A percentile compares a stretch with the other conserved stretches of the same genome.
phyloP scores from a whole-genome alignment of 2,797 vertebrate genomes.

The Pseudochirops corinnae region DNA sequence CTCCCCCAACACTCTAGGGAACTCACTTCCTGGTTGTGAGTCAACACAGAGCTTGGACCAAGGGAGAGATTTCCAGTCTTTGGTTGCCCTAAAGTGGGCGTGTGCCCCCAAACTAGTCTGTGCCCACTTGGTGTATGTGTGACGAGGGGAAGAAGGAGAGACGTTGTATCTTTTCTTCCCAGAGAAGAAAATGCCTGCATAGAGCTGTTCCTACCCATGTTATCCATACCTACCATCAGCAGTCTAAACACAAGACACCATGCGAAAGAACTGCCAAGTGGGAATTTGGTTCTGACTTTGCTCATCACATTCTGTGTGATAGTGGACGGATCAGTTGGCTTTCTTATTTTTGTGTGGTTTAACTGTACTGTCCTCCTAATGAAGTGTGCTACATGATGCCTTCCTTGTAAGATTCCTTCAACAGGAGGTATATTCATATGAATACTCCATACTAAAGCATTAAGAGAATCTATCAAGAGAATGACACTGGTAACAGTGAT shows the following conservation, averaged over 20 bases:
- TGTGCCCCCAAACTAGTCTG: neutral
- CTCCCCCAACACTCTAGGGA: neutral
- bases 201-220: neutral
- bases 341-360: too few relatives aligned
- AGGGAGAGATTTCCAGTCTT: neutral
- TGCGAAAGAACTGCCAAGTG: too few relatives aligned
- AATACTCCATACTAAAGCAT: too few relatives aligned
- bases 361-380: too few relatives aligned
- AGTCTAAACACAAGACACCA: neutral
- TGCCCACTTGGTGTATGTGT: neutral
- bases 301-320: too few relatives aligned
- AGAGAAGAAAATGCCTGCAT: neutral
- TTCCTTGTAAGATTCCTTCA: too few relatives aligned
- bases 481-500: neutral
- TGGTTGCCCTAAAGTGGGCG: neutral
- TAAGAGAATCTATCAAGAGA: neutral
- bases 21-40: neutral
- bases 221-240: neutral
- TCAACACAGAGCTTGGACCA: neutral
- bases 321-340: too few relatives aligned
- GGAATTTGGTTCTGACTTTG: too few relatives aligned
- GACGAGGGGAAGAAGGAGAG: neutral
- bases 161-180: neutral
- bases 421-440: too few relatives aligned
- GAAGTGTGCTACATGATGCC: too few relatives aligned